A percentile compares a stretch with the other conserved stretches of the same genome.
phyloP scores from a whole-genome alignment of 2,888 invertebrate species.

The Hydrotaea cyrtoneurina region DNA sequence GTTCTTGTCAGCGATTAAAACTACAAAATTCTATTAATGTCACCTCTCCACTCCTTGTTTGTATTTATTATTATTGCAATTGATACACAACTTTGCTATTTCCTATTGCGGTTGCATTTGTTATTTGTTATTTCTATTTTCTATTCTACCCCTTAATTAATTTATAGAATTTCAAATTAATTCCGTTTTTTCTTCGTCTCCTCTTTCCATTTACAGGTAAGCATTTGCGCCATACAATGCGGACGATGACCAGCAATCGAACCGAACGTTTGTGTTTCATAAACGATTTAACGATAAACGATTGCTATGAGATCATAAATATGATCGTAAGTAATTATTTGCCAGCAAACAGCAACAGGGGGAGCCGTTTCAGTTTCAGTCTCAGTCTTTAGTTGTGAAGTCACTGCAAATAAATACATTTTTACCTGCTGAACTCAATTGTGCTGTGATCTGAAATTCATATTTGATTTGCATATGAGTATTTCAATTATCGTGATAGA shows the following conservation, averaged over 20 bases:
- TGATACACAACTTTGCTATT: conserved; percentile 4
- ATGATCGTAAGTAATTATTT: conserved; percentile 12
- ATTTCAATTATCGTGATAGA: conserved; percentile 38
- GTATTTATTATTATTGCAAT: neutral
- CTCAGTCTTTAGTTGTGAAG: neutral
- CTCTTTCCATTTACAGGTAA: conserved; percentile 59
- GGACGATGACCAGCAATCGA: neutral
- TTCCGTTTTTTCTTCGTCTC: conserved; percentile 5
- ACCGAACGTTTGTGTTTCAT: neutral
- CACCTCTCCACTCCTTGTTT: neutral
- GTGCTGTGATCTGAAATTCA: neutral
- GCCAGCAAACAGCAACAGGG: neutral
- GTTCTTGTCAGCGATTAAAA: no score
- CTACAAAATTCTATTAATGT: neutral
- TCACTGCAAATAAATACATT: conserved; percentile 18
- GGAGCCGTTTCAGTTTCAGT: no score
- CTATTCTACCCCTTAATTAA: neutral
- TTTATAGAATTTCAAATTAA: conserved; percentile 34
- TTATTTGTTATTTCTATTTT: no score
- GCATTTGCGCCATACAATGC: conserved; percentile 11
- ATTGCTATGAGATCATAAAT: conserved; percentile 53
- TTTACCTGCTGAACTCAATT: conserved; percentile 49
- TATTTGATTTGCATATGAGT: neutral
- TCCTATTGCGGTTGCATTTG: neutral
- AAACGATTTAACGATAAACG: neutral